A percentile compares a stretch with the other conserved stretches of the same genome.
Conservation (phyloP, 2,888 invertebrate species). For the Torymus aiolomorphi region DNA sequence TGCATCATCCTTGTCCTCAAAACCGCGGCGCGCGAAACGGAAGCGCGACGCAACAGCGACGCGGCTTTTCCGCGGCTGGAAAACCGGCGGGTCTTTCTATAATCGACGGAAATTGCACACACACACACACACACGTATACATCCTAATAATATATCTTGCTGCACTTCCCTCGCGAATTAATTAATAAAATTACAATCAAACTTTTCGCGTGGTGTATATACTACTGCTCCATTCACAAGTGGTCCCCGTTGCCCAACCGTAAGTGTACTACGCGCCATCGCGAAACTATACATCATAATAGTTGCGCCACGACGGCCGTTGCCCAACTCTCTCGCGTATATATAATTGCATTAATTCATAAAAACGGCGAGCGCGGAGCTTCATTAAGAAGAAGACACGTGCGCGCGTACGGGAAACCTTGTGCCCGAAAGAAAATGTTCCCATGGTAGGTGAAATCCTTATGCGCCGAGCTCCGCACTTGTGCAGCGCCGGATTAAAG, state of each 20-base stretch:
- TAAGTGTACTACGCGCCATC: background rate
- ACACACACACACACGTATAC: background rate
- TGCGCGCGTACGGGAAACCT: constrained; percentile 2
- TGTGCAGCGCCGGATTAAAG: too few species aligned
- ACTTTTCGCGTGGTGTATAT: background rate
- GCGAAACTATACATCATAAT: too few species aligned
- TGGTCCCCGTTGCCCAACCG: background rate
- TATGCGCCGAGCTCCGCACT: too few species aligned
- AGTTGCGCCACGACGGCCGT: background rate
- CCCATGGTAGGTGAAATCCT: constrained; percentile 33
- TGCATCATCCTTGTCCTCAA: too few species aligned
- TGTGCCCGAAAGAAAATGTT: constrained; percentile 30
- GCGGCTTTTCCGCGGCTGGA: too few species aligned
- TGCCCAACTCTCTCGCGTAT: constrained; percentile 9
- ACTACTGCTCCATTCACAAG: constrained; percentile 16
- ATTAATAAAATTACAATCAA: constrained; percentile 38
- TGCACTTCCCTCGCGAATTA: constrained; percentile 3
- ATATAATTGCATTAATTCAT: constrained; percentile 40
- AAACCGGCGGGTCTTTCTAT: background rate
- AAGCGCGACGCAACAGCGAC: too few species aligned
- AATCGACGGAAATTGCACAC: constrained; percentile 38
- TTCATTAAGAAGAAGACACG: constrained; percentile 28
- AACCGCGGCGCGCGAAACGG: too few species aligned
- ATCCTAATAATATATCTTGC: too few species aligned
- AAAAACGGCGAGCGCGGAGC: background rate